A percentile compares a stretch with the other conserved stretches of the same genome.
Conservation (phyloP, 2,797 vertebrate species). For the Octomys mimax region DNA sequence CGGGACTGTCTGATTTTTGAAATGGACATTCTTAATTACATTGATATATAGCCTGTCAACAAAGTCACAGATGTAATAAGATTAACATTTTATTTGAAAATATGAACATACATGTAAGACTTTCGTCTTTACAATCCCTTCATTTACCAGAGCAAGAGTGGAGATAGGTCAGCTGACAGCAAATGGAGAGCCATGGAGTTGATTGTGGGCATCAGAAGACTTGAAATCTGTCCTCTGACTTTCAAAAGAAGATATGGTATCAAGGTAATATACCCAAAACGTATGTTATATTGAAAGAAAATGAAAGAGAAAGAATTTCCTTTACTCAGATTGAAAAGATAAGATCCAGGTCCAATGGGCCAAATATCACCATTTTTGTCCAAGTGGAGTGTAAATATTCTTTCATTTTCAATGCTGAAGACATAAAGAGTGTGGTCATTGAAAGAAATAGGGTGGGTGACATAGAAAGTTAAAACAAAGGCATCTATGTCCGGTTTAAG, state of each 20-base stretch:
- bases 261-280: background rate
- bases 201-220: background rate
- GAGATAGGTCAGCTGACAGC: background rate
- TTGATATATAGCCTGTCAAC: background rate
- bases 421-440: background rate
- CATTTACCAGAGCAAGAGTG: background rate
- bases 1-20: constrained; percentile 8
- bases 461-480: background rate
- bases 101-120: background rate
- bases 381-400: background rate
- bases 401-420: background rate
- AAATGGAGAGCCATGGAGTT: background rate
- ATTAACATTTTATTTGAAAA: constrained; percentile 14
- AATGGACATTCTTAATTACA: background rate
- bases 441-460: background rate
- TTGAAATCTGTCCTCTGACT: background rate
- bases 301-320: constrained; percentile 24
- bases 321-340: background rate
- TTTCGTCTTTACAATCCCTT: background rate
- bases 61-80: background rate
- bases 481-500: background rate
- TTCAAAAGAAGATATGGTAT: background rate
- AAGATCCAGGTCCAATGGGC: background rate
- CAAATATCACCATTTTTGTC: background rate
- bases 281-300: background rate